Conservation (phyloP, 2,113 vertebrate genomes). For the Sander lucioperca region DNA sequence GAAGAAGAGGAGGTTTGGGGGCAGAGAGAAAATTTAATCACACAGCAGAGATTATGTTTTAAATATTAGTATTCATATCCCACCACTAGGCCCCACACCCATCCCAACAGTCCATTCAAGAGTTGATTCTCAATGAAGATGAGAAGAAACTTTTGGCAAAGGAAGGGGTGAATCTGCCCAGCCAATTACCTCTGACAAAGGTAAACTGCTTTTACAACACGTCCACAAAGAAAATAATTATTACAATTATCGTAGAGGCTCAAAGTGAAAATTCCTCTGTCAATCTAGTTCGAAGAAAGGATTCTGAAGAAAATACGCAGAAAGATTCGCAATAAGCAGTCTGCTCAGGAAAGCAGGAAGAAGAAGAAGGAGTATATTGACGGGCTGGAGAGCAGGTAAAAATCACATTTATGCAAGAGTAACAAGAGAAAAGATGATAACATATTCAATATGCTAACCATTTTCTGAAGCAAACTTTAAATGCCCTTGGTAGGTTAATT, state of each 20-base stretch:
- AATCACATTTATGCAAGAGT: not conserved
- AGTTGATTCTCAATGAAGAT: slow-evolving; percentile 92
- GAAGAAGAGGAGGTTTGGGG: not conserved
- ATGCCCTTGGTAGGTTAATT: not conserved
- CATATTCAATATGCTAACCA: not conserved
- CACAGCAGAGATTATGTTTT: slow-evolving; percentile 33
- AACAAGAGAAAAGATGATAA: not conserved
- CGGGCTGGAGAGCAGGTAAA: slow-evolving; percentile 91
- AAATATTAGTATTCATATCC: slow-evolving; percentile 55
- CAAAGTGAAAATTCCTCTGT: not conserved
- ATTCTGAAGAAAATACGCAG: slow-evolving; percentile 96
- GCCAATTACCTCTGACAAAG: slow-evolving; percentile 95
- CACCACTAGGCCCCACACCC: slow-evolving; percentile 71
- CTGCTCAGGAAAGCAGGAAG: slow-evolving; percentile 95
- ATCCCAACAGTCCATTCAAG: slow-evolving; percentile 84
- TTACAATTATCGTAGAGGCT: not conserved
- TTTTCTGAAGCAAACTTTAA: not conserved
- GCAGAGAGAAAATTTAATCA: slow-evolving; percentile 52
- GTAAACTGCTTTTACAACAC: slow-evolving; percentile 69
- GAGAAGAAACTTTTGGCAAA: slow-evolving; percentile 95
- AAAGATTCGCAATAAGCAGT: slow-evolving; percentile 98
- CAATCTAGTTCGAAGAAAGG: slow-evolving; percentile 91
- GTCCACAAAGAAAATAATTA: slow-evolving; percentile 2
- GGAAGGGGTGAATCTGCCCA: slow-evolving; percentile 91
- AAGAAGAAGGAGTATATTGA: slow-evolving; percentile 98